Conservation (phyloP, 2,113 vertebrate genomes). For the Calidris pygmaea region DNA sequence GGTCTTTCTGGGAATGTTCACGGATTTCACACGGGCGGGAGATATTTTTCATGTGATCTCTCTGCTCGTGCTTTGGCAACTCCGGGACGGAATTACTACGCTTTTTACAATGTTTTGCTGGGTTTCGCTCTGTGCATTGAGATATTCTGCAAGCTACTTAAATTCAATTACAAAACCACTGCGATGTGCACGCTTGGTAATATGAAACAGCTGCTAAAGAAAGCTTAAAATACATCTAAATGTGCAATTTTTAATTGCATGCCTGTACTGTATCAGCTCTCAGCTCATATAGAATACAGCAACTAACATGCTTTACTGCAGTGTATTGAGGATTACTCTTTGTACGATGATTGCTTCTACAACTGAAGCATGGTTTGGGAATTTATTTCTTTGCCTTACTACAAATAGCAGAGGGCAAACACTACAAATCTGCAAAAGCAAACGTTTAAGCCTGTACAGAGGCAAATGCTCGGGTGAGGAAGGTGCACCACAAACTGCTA, state of each 20-base stretch:
- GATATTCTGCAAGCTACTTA: constrained; percentile 18
- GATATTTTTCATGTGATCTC: not conserved
- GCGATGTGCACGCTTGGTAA: constrained; percentile 17
- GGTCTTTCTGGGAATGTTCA: not conserved
- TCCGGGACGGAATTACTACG: not conserved
- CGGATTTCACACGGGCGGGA: not conserved
- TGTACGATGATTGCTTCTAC: constrained; percentile 1
- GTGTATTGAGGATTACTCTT: not conserved
- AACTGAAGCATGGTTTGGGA: not conserved
- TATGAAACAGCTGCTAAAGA: constrained; percentile 46
- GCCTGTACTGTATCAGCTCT: not conserved
- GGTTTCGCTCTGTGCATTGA: not conserved
- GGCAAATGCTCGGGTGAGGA: not conserved
- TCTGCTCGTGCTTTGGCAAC: not conserved
- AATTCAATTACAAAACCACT: constrained; percentile 22
- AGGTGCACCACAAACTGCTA: not conserved
- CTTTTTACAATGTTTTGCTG: not conserved
- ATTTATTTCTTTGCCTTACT: constrained; percentile 11
- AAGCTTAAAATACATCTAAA: constrained; percentile 1
- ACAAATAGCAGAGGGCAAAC: not conserved
- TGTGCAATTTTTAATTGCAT: constrained; percentile 32
- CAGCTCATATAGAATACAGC: not conserved
- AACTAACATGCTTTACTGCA: not conserved
- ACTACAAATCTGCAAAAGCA: not conserved
- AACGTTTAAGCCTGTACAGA: not conserved